Base-by-base conservation (phyloP, 2,797 vertebrate species). In the Pseudochirops cupreus region DNA sequence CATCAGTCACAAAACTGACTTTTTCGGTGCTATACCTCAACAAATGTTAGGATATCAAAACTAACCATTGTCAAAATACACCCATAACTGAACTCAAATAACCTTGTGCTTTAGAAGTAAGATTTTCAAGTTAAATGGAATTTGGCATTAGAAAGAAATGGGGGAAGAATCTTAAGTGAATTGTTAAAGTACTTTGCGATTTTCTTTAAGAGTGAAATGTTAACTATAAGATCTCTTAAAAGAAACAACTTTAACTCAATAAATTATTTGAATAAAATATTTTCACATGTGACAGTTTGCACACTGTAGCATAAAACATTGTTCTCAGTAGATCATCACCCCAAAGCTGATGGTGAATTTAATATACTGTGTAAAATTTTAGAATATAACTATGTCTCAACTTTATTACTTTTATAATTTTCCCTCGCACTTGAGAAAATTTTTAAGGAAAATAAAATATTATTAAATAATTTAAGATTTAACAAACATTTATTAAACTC, bases 211-310 rank as follows among this genome's bases (percentile, higher is more conserved):
- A 56, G 6, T 53, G 56, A 93, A 96, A 62, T 2, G 28, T 4
- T 92, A 53, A 26, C 0, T 62, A 5, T 92, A 94, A 10, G n/a
- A 26, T 67, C 39, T 87, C 56, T 92, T 59, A 3, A 33, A 24
- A 52, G 29, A 95, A 82, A 82, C 82, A 93, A 18, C 6, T 87
- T 11, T 1, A 91, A 58, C 91, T 89, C 26, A 82, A 82, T 67
- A 54, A 94, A 92, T 93, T 59, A 59, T 52, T 67, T 74, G 67
- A 58, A 93, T 90, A 91, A 33, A 58, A 62, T 26, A 46, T 52
- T 13, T 46, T 46, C 39, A 52, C 53, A 92, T 67, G 16, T 89
- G 53, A 56, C 82, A n/a, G 24, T 91, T 6, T 91, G 26, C 31
- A 87, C 9, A 4, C 33, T 24, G 3, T 46, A 87, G 26, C 29